Evolutionary conservation across 2,888 invertebrate genomes (phyloP), one percentile per base, ranked within the genome.

Genomic region (Parasteatoda lunata): DNA sequence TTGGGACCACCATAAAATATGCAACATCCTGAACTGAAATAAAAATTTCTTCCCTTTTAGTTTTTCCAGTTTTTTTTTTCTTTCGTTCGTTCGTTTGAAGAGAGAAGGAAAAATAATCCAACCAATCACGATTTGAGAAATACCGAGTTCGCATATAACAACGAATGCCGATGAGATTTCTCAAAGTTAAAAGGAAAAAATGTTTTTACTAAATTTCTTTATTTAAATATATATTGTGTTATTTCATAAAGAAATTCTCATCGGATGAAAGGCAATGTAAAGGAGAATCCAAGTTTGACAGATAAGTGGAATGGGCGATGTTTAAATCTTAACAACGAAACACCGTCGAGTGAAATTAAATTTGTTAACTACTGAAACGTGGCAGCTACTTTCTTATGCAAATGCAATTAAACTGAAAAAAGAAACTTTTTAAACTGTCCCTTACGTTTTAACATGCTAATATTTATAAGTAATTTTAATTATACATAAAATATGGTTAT

Each of bases 11-110:
- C 79, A 85, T 85, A 85, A 85, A 85, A 85, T 85, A 85, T 85
- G 79, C 79, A 79, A 85, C 84, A 85, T 85, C 79, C 84, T 73
- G 79, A 85, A 76, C 79, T 75, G 64, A 84, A 85, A 77, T 82
- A 82, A 82, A 82, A 76, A 48, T 82, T 48, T 75, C 68, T 75
- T 64, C 48, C n/a, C 45, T 30, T 75, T 72, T 49, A 30, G 30
- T 30, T 30, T 30, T 30, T 30, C 30, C 30, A 30, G 30, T 30
- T 30, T 4, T 72, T 72, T 72, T 72, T 45, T 69, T 69, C 11
- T 69, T 69, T 47, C 13, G 30, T 45, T 45, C 13, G 30, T 45
- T 69, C 3, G 30, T 48, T 69, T 11, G 8, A 59, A 59, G n/a
- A 59, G 9, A 59, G 59, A 59, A 59, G n/a, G 59, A 59, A 59